These are phyloP conservation scores for Petrolisthes manimaculis DNA, from an alignment of 2,888 invertebrate species.

Conservation along the genomic window DNA sequence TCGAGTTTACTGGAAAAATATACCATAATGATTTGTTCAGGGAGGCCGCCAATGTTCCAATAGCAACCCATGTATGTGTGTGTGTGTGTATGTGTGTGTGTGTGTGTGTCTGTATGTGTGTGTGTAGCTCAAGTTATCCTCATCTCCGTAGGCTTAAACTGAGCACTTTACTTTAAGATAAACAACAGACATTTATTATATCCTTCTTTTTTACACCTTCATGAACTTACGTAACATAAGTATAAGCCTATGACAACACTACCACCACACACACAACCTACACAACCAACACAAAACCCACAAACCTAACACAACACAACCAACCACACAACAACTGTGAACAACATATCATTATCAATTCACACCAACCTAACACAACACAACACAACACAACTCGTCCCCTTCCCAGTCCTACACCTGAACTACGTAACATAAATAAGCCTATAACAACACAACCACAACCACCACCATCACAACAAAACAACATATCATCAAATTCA, in stretches of 20 bases:
- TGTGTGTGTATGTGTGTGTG: background rate
- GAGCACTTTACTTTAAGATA: background rate
- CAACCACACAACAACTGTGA: background rate
- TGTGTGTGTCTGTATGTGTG: background rate
- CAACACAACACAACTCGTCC: background rate
- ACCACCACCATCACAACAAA: background rate
- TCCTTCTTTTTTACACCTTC: background rate
- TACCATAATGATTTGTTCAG: slow-evolving; percentile 10
- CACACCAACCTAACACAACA: background rate
- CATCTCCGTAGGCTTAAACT: background rate
- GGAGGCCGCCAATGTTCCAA: background rate
- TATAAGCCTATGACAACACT: too few species aligned
- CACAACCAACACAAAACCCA: background rate
- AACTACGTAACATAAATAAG: too few species aligned
- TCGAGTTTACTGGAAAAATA: background rate
- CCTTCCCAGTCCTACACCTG: too few species aligned
- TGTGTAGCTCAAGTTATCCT: background rate
- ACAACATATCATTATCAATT: background rate
- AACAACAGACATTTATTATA: background rate
- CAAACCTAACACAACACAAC: background rate
- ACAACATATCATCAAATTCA: background rate
- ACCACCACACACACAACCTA: background rate
- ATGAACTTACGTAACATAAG: too few species aligned
- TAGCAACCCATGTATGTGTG: background rate
- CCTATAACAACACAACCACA: background rate